Base-by-base conservation (phyloP, 2,888 invertebrate genomes). In the Melitaea athalia region DNA sequence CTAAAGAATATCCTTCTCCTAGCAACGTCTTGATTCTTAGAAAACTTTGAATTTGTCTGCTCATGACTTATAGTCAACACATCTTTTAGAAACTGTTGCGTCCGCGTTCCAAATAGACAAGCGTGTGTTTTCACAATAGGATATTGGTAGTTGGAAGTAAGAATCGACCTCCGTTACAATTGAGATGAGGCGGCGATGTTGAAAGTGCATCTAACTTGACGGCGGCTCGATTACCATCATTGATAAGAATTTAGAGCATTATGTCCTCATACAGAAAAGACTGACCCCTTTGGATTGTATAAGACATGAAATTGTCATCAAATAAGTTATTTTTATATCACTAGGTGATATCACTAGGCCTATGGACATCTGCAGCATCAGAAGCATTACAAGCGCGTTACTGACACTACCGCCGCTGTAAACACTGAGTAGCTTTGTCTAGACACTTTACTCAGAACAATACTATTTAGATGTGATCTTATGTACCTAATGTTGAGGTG, bases 91-190 rank as follows among this genome's bases (percentile, higher is more conserved):
- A 38, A 38, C 14, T 14, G 14, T 14, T 4, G 49, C 66, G 61
- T 52, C 49, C 43, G 14, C 43, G 57, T 4, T 31, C 12, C 38
- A 31, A 70, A 68, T 62, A n/a, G 14, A 0, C 38, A 64, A 55
- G 15, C 63, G 70, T 68, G 38, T 70, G 68, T 72, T 66, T 68
- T 38, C 67, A 31, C 50, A 43, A 64, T 66, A 61, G 70, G 70
- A 72, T 70, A 70, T 70, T 66, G 70, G 65, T 64, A 65, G 66
- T 72, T 68, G 53, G 33, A 63, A 60, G 64, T 62, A 64, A 57
- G 63, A 60, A 45, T 64, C 69, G 64, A 64, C 52, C 59, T 70
- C 66, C 42, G 59, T 53, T 49, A 57, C 70, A 72, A 64, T 66
- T 70, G 70, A 60, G 53, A 53, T 33, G 57, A 33, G 67, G 64